phyloP scores from a whole-genome alignment of 2,888 invertebrate species.

The Punctoribates punctum region DNA sequence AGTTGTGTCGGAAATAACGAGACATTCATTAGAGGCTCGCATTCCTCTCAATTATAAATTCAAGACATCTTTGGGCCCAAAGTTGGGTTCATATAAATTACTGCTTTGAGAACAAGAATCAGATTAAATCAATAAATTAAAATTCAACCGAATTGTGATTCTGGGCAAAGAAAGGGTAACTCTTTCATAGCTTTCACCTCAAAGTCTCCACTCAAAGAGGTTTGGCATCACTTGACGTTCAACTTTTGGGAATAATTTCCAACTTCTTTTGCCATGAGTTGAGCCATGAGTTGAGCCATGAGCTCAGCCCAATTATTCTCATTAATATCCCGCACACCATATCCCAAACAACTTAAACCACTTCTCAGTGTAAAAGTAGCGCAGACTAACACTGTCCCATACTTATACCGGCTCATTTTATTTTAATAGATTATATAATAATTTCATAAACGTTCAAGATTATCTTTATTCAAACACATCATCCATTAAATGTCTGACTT shows the following conservation, averaged over 20 bases:
- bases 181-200: conserved; percentile 2
- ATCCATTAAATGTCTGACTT: too few relatives aligned
- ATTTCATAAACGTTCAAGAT: too few relatives aligned
- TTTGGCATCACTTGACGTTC: conserved; percentile 14
- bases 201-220: conserved; percentile 18
- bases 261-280: background rate
- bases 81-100: conserved; percentile 3
- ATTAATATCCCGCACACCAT: background rate
- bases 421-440: too few relatives aligned
- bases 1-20: too few relatives aligned
- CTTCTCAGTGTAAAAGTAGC: too few relatives aligned
- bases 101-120: background rate
- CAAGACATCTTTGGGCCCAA: background rate
- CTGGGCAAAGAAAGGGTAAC: background rate
- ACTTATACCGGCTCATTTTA: too few relatives aligned
- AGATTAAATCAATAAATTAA: conserved; percentile 36
- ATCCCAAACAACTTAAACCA: too few relatives aligned
- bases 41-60: background rate
- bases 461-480: too few relatives aligned
- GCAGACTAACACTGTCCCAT: too few relatives aligned
- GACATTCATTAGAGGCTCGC: too few relatives aligned
- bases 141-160: conserved; percentile 1
- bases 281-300: too few relatives aligned
- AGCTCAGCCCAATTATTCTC: background rate
- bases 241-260: background rate